phyloP scores from a whole-genome alignment of 2,113 vertebrate genomes.

The Macroglossus sobrinus region DNA sequence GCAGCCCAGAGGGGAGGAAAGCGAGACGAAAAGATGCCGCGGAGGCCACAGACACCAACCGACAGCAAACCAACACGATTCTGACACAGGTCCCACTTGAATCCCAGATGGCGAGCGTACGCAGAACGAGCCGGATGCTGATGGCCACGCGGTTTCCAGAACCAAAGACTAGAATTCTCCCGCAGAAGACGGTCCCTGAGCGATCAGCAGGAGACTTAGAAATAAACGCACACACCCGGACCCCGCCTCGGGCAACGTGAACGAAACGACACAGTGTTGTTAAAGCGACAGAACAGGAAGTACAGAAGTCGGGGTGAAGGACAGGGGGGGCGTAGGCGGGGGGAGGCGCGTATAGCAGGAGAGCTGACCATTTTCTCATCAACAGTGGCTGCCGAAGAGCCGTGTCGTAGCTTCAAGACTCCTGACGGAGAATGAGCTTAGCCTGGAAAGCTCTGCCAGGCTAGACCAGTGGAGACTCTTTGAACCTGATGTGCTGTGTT shows the following conservation, averaged over 20 bases:
- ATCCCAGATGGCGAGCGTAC: not conserved
- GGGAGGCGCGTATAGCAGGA: too few relatives aligned
- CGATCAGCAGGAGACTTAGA: not conserved
- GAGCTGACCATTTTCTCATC: accelerated
- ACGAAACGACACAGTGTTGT: not conserved
- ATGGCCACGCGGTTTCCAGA: not conserved
- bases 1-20: not conserved
- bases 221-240: not conserved
- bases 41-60: too few relatives aligned
- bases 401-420: accelerated
- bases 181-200: not conserved
- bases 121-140: accelerated
- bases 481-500: accelerated
- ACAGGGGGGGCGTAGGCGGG: too few relatives aligned
- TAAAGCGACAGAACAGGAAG: not conserved
- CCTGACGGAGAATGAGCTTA: not conserved
- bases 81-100: accelerated
- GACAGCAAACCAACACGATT: accelerated
- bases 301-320: too few relatives aligned
- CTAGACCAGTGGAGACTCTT: accelerated
- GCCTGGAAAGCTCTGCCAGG: not conserved
- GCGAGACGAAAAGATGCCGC: too few relatives aligned
- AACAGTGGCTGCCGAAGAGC: accelerated
- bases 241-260: too few relatives aligned
- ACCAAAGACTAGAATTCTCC: not conserved